These are phyloP conservation scores for Anser cygnoides DNA, from an alignment of 2,113 vertebrate species.

Conservation along the genomic window DNA sequence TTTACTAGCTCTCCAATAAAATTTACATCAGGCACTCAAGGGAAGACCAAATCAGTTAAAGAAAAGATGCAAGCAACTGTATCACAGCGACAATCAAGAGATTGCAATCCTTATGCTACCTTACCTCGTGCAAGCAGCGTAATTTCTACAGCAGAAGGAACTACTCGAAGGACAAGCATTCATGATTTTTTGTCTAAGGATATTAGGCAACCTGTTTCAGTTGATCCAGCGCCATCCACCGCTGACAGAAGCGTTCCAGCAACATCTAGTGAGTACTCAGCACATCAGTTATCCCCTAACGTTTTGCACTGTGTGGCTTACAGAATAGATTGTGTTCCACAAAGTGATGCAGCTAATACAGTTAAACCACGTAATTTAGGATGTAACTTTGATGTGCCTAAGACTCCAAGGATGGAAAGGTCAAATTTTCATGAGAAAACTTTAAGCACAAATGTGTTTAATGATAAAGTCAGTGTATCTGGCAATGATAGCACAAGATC, in stretches of 20 bases:
- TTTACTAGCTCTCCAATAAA: conserved; percentile 81
- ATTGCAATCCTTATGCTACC: conserved; percentile 82
- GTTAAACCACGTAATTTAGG: not conserved
- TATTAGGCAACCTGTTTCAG: conserved; percentile 85
- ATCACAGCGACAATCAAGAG: conserved; percentile 80
- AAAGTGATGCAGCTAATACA: not conserved
- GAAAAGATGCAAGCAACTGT: conserved; percentile 78
- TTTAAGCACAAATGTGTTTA: conserved; percentile 71
- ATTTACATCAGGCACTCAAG: conserved; percentile 75
- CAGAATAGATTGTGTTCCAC: conserved; percentile 33
- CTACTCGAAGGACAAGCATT: conserved; percentile 94
- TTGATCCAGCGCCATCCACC: conserved; percentile 81
- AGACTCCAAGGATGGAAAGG: conserved; percentile 78
- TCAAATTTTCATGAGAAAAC: conserved; percentile 79
- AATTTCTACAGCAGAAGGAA: conserved; percentile 96
- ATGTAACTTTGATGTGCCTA: conserved; percentile 59
- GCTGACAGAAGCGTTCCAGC: conserved; percentile 76
- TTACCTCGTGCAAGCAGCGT: conserved; percentile 97
- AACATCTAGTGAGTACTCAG: conserved; percentile 94
- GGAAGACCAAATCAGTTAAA: conserved; percentile 81
- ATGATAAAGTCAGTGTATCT: conserved; percentile 77
- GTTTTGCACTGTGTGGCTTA: conserved; percentile 56
- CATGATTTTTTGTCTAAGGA: conserved; percentile 97
- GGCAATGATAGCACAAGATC: conserved; percentile 36
- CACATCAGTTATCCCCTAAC: conserved; percentile 65